Percentiles rank a stretch among this genome's conserved stretches.
phyloP scores from a whole-genome alignment of 2,888 invertebrate species.

The Xylophagus ater region DNA sequence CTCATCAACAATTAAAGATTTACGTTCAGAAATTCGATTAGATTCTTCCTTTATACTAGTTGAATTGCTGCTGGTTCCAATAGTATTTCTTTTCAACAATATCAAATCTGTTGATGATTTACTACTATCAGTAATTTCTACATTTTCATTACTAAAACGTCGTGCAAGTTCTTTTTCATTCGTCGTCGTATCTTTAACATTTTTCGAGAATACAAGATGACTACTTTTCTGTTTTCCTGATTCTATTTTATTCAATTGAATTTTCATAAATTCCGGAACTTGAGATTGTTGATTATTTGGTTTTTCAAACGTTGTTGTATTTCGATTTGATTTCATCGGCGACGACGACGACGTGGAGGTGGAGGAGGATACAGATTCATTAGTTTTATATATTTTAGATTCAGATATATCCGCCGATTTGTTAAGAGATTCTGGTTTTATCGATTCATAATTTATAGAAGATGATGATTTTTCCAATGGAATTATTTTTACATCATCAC shows the following conservation, averaged over 20 bases:
- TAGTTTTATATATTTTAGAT: neutral
- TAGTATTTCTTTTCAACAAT: no score
- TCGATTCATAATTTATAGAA: no score
- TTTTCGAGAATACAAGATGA: conserved; percentile 55
- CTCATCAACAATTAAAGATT: neutral
- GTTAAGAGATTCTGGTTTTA: conserved; percentile 21
- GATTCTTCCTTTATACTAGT: neutral
- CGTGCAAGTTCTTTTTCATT: conserved; percentile 32
- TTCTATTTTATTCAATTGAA: conserved; percentile 60
- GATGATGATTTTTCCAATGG: no score
- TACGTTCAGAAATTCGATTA: neutral
- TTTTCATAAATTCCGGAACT: conserved; percentile 58
- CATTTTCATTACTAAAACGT: conserved; percentile 40
- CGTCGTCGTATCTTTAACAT: conserved; percentile 26
- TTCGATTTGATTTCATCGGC: conserved; percentile 23
- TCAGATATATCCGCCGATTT: conserved; percentile 13
- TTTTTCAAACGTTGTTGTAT: conserved; percentile 9
- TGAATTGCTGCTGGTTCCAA: neutral
- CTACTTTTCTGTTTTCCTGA: conserved; percentile 46
- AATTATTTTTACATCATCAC: no score
- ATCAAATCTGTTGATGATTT: conserved; percentile 21
- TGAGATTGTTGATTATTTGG: conserved; percentile 29
- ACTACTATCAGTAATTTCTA: conserved; percentile 34
- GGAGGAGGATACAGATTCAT: no score
- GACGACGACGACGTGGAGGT: neutral